Evolutionary conservation across 1,140 invertebrate species (phyloP).

Genomic region (Aphelinus atriplicis): DNA sequence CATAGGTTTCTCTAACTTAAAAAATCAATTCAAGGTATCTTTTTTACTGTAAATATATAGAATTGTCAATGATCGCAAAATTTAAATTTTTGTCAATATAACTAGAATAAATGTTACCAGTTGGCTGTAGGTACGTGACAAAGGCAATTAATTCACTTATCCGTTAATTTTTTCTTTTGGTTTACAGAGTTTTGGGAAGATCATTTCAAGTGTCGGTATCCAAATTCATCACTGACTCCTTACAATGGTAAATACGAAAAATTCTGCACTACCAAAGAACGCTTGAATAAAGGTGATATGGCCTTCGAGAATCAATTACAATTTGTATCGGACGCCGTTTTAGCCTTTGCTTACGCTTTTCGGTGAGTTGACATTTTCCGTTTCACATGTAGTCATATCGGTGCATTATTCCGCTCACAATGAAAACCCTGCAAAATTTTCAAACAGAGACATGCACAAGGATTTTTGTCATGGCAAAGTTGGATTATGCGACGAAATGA

Average conservation of each 20-base stretch:
- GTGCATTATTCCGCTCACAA: too few relatives aligned
- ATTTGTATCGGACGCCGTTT: slow-evolving; percentile 91
- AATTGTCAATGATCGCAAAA: too few relatives aligned
- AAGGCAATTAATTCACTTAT: too few relatives aligned
- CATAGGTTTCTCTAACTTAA: too few relatives aligned
- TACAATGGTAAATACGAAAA: slow-evolving; percentile 81
- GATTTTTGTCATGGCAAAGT: slow-evolving; percentile 77
- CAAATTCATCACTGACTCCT: slow-evolving; percentile 79
- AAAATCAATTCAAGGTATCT: too few relatives aligned
- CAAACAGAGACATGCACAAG: slow-evolving; percentile 81
- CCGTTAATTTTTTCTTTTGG: too few relatives aligned
- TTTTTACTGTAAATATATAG: too few relatives aligned
- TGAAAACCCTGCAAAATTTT: too few relatives aligned
- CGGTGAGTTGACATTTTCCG: slow-evolving; percentile 67
- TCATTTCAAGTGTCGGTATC: slow-evolving; percentile 86
- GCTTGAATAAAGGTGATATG: slow-evolving; percentile 77
- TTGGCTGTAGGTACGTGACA: too few relatives aligned
- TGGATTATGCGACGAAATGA: slow-evolving; percentile 88
- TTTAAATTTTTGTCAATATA: too few relatives aligned
- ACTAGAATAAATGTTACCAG: too few relatives aligned
- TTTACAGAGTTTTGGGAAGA: slow-evolving; percentile 92
- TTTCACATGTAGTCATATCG: too few relatives aligned
- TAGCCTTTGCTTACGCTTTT: slow-evolving; percentile 90
- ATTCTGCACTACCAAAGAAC: slow-evolving; percentile 77
- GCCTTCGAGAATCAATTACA: slow-evolving; percentile 90